Percentiles rank a stretch among this genome's conserved stretches.
Conservation (phyloP, 2,797 vertebrate species). For the Podargus strigoides region DNA sequence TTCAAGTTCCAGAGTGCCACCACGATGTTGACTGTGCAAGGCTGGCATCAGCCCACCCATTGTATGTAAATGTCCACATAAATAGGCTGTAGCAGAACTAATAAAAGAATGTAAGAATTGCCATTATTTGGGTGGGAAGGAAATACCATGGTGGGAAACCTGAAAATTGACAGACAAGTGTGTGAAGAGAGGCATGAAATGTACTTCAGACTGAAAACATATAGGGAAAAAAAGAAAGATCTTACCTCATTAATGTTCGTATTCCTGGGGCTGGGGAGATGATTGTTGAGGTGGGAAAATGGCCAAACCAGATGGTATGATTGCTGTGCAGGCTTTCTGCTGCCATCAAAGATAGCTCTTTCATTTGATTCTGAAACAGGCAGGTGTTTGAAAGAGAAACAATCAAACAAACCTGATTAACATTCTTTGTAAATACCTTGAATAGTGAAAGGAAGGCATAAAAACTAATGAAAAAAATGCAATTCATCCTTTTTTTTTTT, state of each 20-base stretch:
- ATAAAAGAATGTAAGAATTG: not conserved
- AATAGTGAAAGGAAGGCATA: not conserved
- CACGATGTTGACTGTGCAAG: conserved; percentile 86
- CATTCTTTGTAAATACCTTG: not conserved
- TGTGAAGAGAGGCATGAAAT: not conserved
- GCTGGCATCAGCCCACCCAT: conserved; percentile 89
- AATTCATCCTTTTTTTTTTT: not conserved
- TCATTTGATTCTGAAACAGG: conserved; percentile 83
- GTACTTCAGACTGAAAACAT: not conserved
- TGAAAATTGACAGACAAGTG: not conserved
- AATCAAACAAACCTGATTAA: not conserved
- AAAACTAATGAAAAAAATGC: not conserved
- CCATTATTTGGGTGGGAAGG: not conserved
- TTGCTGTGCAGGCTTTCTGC: conserved; percentile 84
- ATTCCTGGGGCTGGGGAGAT: conserved; percentile 89
- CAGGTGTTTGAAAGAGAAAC: not conserved
- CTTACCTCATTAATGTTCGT: conserved; percentile 87
- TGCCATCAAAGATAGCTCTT: conserved; percentile 81
- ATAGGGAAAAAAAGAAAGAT: not conserved
- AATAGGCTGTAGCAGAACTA: conserved; percentile 90
- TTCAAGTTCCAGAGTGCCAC: conserved; percentile 93
- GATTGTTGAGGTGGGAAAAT: conserved; percentile 93
- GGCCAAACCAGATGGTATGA: conserved; percentile 96
- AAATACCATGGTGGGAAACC: not conserved
- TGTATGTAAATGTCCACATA: conserved; percentile 96